Base-by-base conservation (phyloP, 2,888 invertebrate species). In the Rhabditoides inermis region DNA sequence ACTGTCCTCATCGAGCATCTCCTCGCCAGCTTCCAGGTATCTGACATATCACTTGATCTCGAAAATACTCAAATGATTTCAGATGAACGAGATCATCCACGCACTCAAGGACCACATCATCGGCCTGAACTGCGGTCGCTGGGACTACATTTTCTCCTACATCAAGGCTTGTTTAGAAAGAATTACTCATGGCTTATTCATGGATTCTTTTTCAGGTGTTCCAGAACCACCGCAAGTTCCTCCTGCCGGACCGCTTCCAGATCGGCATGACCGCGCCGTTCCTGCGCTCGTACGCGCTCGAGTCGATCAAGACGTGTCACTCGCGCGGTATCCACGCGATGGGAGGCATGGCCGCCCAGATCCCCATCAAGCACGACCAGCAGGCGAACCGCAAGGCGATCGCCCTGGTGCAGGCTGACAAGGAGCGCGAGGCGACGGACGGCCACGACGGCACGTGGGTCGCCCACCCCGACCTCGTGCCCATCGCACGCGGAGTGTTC, bases 1-100 rank as follows among this genome's bases (percentile, higher is more conserved):
- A 85, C 85, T 65, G 85, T 86, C 23, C 77, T 86, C 32, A 85
- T 85, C 55, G 86, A 86, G 76, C 85, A 85, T 69, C 82, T 86
- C 55, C 74, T 85, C 12, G 83, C 85, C 0, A 79, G 82, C 2
- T 85, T 85, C 78, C 84, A 85, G 45, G 54, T 54, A 44, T 48
- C 25, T n/a, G n/a, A n/a, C n/a, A n/a, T n/a, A n/a, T n/a, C n/a
- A n/a, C 7, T 48, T 39, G 1, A 15, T 46, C 20, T 36, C 36
- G 20, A 23, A 37, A 36, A 20, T 35, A n/a, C 46, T 36, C 2
- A 15, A 12, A 6, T 44, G 26, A 22, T 57, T 57, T 45, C 47
- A 62, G 77, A 80, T 84, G 78, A 84, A 86, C 45, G 84, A 84
- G 70, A 86, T 86, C 56, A 78, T 85, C 50, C 85, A 81, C 75